A percentile compares a stretch with the other conserved stretches of the same genome.
phyloP scores from a whole-genome alignment of 1,140 invertebrate species.

The Pachyrhynchus sulphureomaculatus region DNA sequence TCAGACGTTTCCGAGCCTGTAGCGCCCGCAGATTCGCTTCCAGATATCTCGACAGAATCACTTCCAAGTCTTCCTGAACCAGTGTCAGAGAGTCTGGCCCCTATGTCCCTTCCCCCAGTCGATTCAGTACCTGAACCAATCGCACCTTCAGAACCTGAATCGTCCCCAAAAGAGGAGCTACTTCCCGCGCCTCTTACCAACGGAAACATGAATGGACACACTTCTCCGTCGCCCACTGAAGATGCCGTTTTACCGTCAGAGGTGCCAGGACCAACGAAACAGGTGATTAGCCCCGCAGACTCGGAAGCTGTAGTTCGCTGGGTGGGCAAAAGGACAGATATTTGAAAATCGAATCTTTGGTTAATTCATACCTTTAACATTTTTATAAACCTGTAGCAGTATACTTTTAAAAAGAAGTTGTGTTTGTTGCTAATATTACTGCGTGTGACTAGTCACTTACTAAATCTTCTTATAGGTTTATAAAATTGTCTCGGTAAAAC shows the following conservation, averaged over 20 bases:
- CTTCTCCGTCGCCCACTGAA: slow-evolving; percentile 35
- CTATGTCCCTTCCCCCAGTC: slow-evolving; percentile 49
- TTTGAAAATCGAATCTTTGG: slow-evolving; percentile 1
- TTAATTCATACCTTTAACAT: neutral
- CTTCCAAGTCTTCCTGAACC: slow-evolving; percentile 50
- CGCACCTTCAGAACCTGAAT: slow-evolving; percentile 22
- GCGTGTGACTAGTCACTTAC: too few relatives aligned
- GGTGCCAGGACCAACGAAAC: slow-evolving; percentile 46
- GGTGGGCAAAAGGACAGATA: slow-evolving; percentile 14
- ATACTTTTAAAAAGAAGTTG: too few relatives aligned
- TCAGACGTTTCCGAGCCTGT: slow-evolving; percentile 28
- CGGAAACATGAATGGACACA: slow-evolving; percentile 46
- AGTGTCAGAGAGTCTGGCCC: slow-evolving; percentile 47
- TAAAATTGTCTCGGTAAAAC: neutral
- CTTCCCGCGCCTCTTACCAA: slow-evolving; percentile 42
- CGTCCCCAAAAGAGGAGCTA: slow-evolving; percentile 8
- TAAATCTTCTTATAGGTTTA: too few relatives aligned
- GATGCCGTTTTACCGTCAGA: slow-evolving; percentile 34
- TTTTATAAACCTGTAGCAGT: neutral
- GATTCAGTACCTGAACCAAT: slow-evolving; percentile 48
- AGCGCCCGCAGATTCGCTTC: slow-evolving; percentile 44
- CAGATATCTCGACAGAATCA: slow-evolving; percentile 50
- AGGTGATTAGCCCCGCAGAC: slow-evolving; percentile 46
- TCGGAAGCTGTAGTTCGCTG: slow-evolving; percentile 16
- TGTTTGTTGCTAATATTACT: too few relatives aligned